phyloP scores from a whole-genome alignment of 2,888 invertebrate species.

The Panorpa germanica region DNA sequence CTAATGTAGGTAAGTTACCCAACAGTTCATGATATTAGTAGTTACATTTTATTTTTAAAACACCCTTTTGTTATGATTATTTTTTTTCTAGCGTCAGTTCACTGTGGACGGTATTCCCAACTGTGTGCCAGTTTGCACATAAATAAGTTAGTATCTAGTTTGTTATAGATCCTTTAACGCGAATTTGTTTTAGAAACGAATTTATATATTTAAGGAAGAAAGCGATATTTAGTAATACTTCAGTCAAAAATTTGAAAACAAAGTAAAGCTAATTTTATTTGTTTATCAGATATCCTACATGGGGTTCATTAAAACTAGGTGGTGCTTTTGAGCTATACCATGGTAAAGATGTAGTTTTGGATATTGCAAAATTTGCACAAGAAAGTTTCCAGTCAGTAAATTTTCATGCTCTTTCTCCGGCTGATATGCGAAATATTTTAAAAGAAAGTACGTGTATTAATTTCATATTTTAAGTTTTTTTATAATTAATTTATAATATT shows the following conservation, averaged over 20 bases:
- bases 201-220: too few species aligned
- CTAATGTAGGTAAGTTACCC: constrained; percentile 28
- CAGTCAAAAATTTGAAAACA: too few species aligned
- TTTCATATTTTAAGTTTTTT: too few species aligned
- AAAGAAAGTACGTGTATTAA: constrained; percentile 27
- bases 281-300: constrained; percentile 40
- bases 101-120: too few species aligned
- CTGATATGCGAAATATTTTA: constrained; percentile 36
- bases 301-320: constrained; percentile 52
- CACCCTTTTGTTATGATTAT: constrained; percentile 2
- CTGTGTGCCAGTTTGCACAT: too few species aligned
- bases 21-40: constrained; percentile 3
- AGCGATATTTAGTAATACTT: too few species aligned
- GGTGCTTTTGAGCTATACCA: constrained; percentile 59
- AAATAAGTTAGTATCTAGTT: too few species aligned
- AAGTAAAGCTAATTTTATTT: too few species aligned
- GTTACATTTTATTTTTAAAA: constrained; percentile 1
- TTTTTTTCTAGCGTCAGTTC: constrained; percentile 3
- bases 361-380: constrained; percentile 40
- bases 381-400: constrained; percentile 35
- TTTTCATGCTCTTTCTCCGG: constrained; percentile 39
- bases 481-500: too few species aligned
- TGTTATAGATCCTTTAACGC: too few species aligned
- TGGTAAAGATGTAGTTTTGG: constrained; percentile 35
- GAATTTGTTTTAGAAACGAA: too few species aligned